phyloP scores from a whole-genome alignment of 1,140 invertebrate species.

The Aphelenchoides avenae region DNA sequence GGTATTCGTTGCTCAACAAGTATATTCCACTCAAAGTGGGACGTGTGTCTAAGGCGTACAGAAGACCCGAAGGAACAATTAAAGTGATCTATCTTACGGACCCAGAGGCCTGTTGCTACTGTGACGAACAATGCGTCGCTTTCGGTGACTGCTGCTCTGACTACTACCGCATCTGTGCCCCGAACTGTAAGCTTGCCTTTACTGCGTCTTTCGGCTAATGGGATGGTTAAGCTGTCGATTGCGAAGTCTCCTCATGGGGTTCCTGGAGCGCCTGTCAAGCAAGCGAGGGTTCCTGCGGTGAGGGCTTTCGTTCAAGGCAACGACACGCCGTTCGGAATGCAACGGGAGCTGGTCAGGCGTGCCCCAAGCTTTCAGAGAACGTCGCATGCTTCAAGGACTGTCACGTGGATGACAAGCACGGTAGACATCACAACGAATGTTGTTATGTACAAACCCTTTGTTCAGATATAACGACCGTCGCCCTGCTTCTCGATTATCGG shows the following conservation, averaged over 20 bases:
- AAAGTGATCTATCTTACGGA: conserved; percentile 19
- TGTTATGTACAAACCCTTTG: conserved; percentile 28
- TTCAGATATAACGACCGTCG: conserved; percentile 48
- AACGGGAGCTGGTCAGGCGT: conserved; percentile 30
- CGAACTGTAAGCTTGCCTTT: conserved; percentile 2
- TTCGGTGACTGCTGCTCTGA: conserved; percentile 21
- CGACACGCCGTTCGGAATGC: conserved; percentile 17
- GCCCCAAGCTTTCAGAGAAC: conserved; percentile 23
- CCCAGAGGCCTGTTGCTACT: conserved; percentile 17
- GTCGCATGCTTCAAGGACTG: conserved; percentile 40
- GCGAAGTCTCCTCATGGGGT: conserved; percentile 35
- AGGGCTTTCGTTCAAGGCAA: conserved; percentile 34
- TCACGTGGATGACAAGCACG: conserved; percentile 5
- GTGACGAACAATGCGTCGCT: conserved; percentile 14
- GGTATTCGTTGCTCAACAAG: conserved; percentile 18
- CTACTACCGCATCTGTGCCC: conserved; percentile 15
- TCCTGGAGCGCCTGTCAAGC: conserved; percentile 32
- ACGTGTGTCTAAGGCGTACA: conserved; percentile 19
- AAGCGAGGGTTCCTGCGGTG: conserved; percentile 26
- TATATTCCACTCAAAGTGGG: conserved; percentile 18
- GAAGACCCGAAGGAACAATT: conserved; percentile 1
- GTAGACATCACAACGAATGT: conserved; percentile 26
- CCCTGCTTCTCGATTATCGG: conserved; percentile 43
- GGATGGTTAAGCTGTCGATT: conserved; percentile 25
- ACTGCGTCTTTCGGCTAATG: neutral